phyloP scores from a whole-genome alignment of 1,140 invertebrate genomes.

The Diabrotica undecimpunctata region DNA sequence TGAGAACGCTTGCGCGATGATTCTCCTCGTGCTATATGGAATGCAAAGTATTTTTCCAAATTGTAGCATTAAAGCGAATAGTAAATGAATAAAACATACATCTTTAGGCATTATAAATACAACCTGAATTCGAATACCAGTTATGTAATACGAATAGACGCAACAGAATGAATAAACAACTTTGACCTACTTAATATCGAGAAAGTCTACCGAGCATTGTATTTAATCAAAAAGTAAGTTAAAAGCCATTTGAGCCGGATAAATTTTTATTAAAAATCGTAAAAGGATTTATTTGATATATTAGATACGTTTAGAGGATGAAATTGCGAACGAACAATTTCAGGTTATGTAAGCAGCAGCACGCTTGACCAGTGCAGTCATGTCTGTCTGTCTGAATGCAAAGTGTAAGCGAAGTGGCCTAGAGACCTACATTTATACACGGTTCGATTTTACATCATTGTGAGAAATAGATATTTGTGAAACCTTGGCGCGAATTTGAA shows the following conservation, averaged over 20 bases:
- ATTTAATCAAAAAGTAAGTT: background rate
- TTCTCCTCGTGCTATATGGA: background rate
- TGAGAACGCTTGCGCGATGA: slow-evolving; percentile 1
- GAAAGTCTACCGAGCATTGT: slow-evolving; percentile 24
- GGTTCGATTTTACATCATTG: slow-evolving; percentile 53
- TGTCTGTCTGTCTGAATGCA: slow-evolving; percentile 50
- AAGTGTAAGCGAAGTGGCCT: slow-evolving; percentile 67
- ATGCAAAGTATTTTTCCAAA: slow-evolving; percentile 10
- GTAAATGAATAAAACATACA: slow-evolving; percentile 23
- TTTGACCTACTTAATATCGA: slow-evolving; percentile 33
- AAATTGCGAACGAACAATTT: background rate
- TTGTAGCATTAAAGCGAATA: slow-evolving; percentile 15
- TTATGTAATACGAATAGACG: slow-evolving; percentile 30
- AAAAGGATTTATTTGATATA: background rate
- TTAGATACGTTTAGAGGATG: background rate
- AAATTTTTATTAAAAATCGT: slow-evolving; percentile 9
- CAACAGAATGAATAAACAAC: slow-evolving; percentile 31
- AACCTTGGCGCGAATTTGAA: slow-evolving; percentile 46
- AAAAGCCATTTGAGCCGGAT: background rate
- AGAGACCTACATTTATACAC: slow-evolving; percentile 65
- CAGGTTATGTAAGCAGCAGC: slow-evolving; percentile 20
- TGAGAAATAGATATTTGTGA: slow-evolving; percentile 47
- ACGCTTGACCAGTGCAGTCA: slow-evolving; percentile 35
- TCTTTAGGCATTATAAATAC: slow-evolving; percentile 16
- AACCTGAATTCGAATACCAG: slow-evolving; percentile 26